Evolutionary conservation across 2,113 vertebrate species (phyloP), one percentile per base, ranked within the genome.

Genomic region (Microcebus murinus): DNA sequence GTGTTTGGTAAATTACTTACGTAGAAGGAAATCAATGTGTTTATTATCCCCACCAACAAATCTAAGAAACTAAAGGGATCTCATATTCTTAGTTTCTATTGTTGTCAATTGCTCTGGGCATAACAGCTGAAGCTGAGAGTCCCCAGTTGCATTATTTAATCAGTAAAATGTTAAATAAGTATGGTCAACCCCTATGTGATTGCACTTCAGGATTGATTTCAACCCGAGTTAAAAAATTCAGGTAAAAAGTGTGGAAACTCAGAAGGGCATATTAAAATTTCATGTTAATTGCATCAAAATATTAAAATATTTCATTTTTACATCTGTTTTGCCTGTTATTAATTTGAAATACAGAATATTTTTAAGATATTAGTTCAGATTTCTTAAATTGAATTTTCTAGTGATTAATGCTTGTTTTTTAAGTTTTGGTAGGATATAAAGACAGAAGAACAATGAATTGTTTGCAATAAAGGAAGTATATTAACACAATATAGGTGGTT

Each of bases 301-400:
- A 88, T 63, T 8, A 71, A 45, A 81, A 27, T 45, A 13, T 36
- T 42, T 79, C 17, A 87, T 71, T 93, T 76, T 96, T 27, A 71
- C 6, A 77, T 65, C 12, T 70, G 1, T 89, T 67, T 87, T 93
- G 13, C n/a, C 36, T 68, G 31, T 67, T 91, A 71, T 61, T n/a
- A 71, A 77, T 77, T 80, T 91, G 36, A 93, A 82, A 91, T 73
- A 3, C 86, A 73, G 34, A 92, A n/a, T 34, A 73, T 50, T 70
- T 96, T 93, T 9, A 96, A 55, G 50, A 88, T 34, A 25, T 45
- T 5, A 15, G 23, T 82, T 73, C 13, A 63, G 6, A 57, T 42
- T 96, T 92, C 11, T 39, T 84, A 63, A 93, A 93, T 87, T 45
- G 59, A 90, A 45, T 48, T 81, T 95, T 68, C 57, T 52, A 39